Base-by-base conservation (phyloP, 2,797 vertebrate genomes). In the Gallinago solitaria region DNA sequence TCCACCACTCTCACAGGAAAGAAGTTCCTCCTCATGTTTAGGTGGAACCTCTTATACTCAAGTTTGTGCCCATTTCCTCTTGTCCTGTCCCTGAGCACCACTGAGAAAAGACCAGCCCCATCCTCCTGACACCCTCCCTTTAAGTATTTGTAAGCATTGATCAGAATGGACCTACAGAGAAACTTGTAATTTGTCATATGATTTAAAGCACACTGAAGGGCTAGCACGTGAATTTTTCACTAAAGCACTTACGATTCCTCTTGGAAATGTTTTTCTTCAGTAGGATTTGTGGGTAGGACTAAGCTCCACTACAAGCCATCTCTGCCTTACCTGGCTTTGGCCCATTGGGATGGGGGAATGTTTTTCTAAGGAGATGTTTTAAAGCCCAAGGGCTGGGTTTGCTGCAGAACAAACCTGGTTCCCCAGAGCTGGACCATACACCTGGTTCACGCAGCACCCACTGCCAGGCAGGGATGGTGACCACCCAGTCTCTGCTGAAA, bases 381-480 rank as follows among this genome's bases (percentile, higher is more conserved):
- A n/a, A 70, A 77, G 39, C 43, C 20, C 1, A 3, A 15, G 28
- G 9, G 45, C 28, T 41, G 64, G 23, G 51, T 54, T 54, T 92
- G 23, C 16, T 5, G 6, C 57, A 48, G 30, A 69, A 23, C 9
- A 77, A 57, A 86, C 16, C 51, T 67, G 12, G 51, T 6, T 89
- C 50, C 53, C 59, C 59, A 48, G 53, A n/a, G 39, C 17, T 2
- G 4, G 9, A 2, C 28, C 39, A 6, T 15, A 25, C 33, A 18
- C 0, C 0, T 25, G 21, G 9, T 16, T 21, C 27, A 12, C 0
- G 0, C 30, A 78, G 56, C 63, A 9, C 11, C 37, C 3, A 0
- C 0, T 4, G n/a, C 35, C 57, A 25, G 69, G 57, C 64, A 83
- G 37, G 33, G 45, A 2, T 30, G 11, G 8, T 15, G 16, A 39